Conservation (phyloP, 2,888 invertebrate species). For the Volucella zonaria region DNA sequence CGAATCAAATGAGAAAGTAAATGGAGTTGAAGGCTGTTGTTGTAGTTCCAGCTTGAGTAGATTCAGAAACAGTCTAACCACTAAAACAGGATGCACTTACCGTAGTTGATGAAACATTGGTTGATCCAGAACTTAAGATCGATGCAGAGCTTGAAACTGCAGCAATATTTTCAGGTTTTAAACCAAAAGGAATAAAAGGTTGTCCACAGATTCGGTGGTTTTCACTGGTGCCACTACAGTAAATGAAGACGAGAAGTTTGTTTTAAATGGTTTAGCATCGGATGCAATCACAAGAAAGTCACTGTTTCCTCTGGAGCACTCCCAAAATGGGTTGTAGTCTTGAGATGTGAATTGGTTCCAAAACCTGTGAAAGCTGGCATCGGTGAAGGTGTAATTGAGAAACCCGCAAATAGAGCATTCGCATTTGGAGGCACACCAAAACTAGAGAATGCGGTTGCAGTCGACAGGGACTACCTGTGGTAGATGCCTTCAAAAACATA, state of each 20-base stretch:
- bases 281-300: constrained; percentile 2
- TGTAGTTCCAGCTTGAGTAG: no score
- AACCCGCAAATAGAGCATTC: constrained; percentile 32
- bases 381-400: constrained; percentile 40
- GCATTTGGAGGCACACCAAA: constrained; percentile 39
- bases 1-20: no score
- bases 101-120: not conserved
- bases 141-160: constrained; percentile 26
- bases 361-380: constrained; percentile 54
- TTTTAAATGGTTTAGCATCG: constrained; percentile 36
- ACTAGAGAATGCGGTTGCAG: constrained; percentile 41
- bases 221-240: constrained; percentile 52
- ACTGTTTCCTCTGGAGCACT: constrained; percentile 36
- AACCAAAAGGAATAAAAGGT: constrained; percentile 28
- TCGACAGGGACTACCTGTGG: constrained; percentile 12
- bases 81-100: no score
- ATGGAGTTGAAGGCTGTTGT: no score
- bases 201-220: constrained; percentile 14
- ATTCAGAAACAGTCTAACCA: no score
- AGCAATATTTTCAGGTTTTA: not conserved
- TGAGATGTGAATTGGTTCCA: constrained; percentile 26
- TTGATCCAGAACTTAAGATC: constrained; percentile 14
- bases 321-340: not conserved
- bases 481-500: constrained; percentile 52
- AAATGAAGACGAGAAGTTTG: constrained; percentile 51